Conservation (phyloP, 1,140 invertebrate genomes). For the Mercenaria mercenaria region DNA sequence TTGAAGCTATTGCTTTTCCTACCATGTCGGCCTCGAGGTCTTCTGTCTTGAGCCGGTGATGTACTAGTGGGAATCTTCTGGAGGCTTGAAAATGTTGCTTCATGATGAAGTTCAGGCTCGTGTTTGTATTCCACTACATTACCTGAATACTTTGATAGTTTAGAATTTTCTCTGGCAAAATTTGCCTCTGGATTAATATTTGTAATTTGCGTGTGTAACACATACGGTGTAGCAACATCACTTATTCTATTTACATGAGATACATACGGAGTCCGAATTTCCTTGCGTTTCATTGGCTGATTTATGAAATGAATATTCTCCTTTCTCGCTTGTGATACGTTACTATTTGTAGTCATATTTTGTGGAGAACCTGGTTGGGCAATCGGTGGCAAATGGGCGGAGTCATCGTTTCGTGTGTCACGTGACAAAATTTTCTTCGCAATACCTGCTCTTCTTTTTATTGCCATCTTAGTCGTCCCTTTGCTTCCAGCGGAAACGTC, state of each 20-base stretch:
- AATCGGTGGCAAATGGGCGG: constrained; percentile 71
- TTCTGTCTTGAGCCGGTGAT: constrained; percentile 68
- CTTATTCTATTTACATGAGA: constrained; percentile 67
- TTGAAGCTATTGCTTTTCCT: constrained; percentile 58
- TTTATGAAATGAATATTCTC: constrained; percentile 27
- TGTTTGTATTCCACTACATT: constrained; percentile 71
- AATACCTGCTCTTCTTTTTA: constrained; percentile 66
- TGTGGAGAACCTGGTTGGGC: constrained; percentile 35
- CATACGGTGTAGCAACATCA: constrained; percentile 73
- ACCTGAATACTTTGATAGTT: constrained; percentile 54
- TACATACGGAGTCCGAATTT: constrained; percentile 70
- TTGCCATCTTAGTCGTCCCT: constrained; percentile 72
- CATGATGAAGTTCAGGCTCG: constrained; percentile 59
- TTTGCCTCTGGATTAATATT: constrained; percentile 52
- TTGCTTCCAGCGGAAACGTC: constrained; percentile 67
- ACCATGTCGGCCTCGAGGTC: constrained; percentile 61
- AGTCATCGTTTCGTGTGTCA: neutral
- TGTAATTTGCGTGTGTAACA: constrained; percentile 68
- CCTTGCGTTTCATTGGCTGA: constrained; percentile 54
- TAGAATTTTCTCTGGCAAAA: constrained; percentile 50
- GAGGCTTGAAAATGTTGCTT: constrained; percentile 64
- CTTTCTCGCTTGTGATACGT: constrained; percentile 1
- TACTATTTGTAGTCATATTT: constrained; percentile 23
- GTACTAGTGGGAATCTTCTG: constrained; percentile 64
- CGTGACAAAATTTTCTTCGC: constrained; percentile 47